Percentiles rank a stretch among this genome's conserved stretches.
phyloP scores from a whole-genome alignment of 2,888 invertebrate genomes.

The Drosophila lutescens region DNA sequence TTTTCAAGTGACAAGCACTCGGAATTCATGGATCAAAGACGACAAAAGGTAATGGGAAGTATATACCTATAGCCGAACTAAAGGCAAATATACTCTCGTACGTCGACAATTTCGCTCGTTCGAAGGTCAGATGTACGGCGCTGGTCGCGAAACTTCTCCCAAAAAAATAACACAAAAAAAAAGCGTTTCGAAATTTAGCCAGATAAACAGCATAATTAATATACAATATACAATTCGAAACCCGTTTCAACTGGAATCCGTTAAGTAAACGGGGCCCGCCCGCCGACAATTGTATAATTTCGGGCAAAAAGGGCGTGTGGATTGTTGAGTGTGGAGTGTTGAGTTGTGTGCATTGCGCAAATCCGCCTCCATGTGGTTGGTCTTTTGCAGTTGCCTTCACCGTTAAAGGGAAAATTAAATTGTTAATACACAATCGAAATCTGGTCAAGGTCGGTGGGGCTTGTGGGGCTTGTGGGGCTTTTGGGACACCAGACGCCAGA shows the following conservation, averaged over 20 bases:
- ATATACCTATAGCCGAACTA: conserved; percentile 15
- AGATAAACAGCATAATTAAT: conserved; percentile 70
- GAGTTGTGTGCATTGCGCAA: conserved; percentile 59
- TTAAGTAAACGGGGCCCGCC: conserved; percentile 46
- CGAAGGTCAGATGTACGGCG: conserved; percentile 71
- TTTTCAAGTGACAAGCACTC: conserved; percentile 41
- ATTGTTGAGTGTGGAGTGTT: not conserved
- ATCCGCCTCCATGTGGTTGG: conserved; percentile 44
- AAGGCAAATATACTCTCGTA: conserved; percentile 2
- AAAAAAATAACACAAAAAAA: conserved; percentile 4
- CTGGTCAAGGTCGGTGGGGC: conserved; percentile 63
- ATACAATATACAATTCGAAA: conserved; percentile 70
- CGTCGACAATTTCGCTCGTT: conserved; percentile 58
- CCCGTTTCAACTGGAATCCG: conserved; percentile 60
- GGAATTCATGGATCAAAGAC: conserved; percentile 45
- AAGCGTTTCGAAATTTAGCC: conserved; percentile 63
- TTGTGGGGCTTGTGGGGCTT: too few species aligned
- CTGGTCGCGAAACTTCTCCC: conserved; percentile 50
- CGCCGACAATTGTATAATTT: conserved; percentile 69
- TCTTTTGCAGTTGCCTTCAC: conserved; percentile 37
- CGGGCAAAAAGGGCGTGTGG: conserved; percentile 67
- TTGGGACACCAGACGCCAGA: conserved; percentile 8
- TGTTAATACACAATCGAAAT: conserved; percentile 31
- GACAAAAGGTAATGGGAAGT: not conserved
- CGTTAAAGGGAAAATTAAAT: conserved; percentile 32